Evolutionary conservation across 2,797 vertebrate genomes (phyloP), one percentile per base, ranked within the genome.

Genomic region (Philypnodon macrostomus): DNA sequence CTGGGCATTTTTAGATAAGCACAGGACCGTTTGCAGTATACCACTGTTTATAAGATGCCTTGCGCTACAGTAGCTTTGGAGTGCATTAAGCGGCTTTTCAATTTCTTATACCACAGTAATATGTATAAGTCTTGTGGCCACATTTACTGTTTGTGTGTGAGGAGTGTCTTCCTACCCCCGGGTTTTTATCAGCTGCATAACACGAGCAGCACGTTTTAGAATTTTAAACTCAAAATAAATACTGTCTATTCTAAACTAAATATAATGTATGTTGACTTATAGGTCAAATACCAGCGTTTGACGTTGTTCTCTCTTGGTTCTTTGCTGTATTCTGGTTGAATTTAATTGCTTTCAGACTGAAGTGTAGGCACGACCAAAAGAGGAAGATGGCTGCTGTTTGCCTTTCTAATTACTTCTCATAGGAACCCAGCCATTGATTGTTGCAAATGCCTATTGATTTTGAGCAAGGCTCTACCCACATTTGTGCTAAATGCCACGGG

Each of bases 361-460:
- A 38, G 33, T 47, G 57, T 19, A 45, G 23, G 34, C 46, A 59
- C 19, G 47, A 34, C 47, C 30, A 34, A 17, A 47, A 38, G 35
- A 60, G 47, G 53, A 63, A 62, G 54, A 48, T 64, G 41, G 56
- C 13, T 5, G 47, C 29, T 68, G 73, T 81, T 81, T 85, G 73
- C 68, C 65, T 86, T 83, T 82, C 71, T 89, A 88, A 90, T 90
- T 86, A 83, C 80, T 84, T 71, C 79, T 83, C 79, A 86, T 77
- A 82, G 83, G 77, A 85, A 73, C 63, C 52, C 42, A 13, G 19
- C 6, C 52, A 88, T 89, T 74, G 87, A 89, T 86, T 75, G 63
- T 65, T 84, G 75, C 76, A 83, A 85, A 80, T 69, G 59, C 64
- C 33, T 59, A 87, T 87, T 73, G 83, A 89, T 89, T 85, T 77